phyloP scores from a whole-genome alignment of 37 sponge, comb jelly and placozoan species.

The Tethya wilhelma region DNA sequence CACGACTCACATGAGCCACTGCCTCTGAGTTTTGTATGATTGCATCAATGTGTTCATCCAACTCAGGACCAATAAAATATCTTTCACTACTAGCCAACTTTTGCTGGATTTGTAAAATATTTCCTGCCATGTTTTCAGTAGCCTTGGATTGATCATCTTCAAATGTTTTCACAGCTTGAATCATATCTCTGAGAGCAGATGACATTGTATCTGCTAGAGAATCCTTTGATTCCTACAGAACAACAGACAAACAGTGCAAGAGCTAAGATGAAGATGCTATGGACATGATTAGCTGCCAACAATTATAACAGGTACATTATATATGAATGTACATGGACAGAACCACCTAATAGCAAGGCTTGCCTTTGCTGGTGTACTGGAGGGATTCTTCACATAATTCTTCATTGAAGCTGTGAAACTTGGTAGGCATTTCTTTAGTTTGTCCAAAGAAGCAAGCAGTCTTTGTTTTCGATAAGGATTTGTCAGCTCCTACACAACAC shows the following conservation, averaged over 20 bases:
- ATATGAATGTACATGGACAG: not conserved
- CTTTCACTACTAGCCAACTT: constrained; percentile 14
- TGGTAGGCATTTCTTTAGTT: constrained; percentile 64
- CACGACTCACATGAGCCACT: constrained; percentile 78
- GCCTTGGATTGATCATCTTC: constrained; percentile 12
- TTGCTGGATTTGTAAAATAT: constrained; percentile 30
- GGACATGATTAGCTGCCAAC: not conserved
- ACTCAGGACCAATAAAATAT: constrained; percentile 58
- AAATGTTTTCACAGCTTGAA: constrained; percentile 39
- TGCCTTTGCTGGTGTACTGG: constrained; percentile 25
- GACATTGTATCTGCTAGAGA: constrained; percentile 9
- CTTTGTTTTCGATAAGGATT: constrained; percentile 43
- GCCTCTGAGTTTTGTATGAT: constrained; percentile 76
- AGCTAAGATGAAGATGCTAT: not conserved
- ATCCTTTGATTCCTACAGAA: constrained; percentile 28
- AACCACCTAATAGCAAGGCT: not conserved
- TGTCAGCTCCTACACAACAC: constrained; percentile 57
- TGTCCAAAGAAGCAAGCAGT: constrained; percentile 36
- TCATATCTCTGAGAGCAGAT: constrained; percentile 22
- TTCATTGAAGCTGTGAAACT: constrained; percentile 69
- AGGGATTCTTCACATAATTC: constrained; percentile 66
- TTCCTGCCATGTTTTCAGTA: constrained; percentile 42
- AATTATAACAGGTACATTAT: not conserved
- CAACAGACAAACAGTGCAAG: too few relatives aligned
- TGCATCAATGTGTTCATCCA: constrained; percentile 70